phyloP scores from a whole-genome alignment of 2,888 invertebrate species.

The Leptinotarsa haldemani region DNA sequence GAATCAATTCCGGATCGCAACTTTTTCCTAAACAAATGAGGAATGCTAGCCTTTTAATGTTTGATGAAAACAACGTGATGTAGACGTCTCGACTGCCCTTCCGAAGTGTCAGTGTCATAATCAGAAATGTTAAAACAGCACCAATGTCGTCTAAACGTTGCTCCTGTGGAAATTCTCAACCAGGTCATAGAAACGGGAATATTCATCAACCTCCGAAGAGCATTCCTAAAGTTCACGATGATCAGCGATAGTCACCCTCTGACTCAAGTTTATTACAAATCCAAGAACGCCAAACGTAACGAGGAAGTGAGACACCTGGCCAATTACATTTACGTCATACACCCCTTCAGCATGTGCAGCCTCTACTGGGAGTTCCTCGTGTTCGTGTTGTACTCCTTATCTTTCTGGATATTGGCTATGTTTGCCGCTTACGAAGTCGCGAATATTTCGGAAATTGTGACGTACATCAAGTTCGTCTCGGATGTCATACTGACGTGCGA shows the following conservation, averaged over 20 bases:
- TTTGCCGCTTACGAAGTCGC: conserved; percentile 23
- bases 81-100: not conserved
- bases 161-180: conserved; percentile 18
- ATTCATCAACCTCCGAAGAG: conserved; percentile 42
- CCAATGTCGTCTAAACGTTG: conserved; percentile 10
- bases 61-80: not conserved
- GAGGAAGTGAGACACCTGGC: conserved; percentile 47
- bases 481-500: conserved; percentile 38
- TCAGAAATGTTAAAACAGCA: conserved; percentile 21
- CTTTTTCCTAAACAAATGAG: not conserved
- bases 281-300: conserved; percentile 40
- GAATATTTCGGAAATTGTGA: not conserved
- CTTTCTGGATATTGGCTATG: conserved; percentile 38
- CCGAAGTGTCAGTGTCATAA: not conserved
- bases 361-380: conserved; percentile 36
- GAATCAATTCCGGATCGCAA: not conserved
- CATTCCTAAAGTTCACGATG: conserved; percentile 34
- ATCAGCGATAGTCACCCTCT: conserved; percentile 36
- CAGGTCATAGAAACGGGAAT: conserved; percentile 41
- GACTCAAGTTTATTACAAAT: conserved; percentile 42
- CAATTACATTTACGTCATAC: conserved; percentile 46
- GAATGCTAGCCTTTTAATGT: not conserved
- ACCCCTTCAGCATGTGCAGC: conserved; percentile 47
- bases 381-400: conserved; percentile 37
- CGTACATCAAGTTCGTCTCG: conserved; percentile 16